A percentile compares a stretch with the other conserved stretches of the same genome.
Evolutionary conservation across 2,888 invertebrate genomes (phyloP).

Genomic region (Proisotoma minuta): DNA sequence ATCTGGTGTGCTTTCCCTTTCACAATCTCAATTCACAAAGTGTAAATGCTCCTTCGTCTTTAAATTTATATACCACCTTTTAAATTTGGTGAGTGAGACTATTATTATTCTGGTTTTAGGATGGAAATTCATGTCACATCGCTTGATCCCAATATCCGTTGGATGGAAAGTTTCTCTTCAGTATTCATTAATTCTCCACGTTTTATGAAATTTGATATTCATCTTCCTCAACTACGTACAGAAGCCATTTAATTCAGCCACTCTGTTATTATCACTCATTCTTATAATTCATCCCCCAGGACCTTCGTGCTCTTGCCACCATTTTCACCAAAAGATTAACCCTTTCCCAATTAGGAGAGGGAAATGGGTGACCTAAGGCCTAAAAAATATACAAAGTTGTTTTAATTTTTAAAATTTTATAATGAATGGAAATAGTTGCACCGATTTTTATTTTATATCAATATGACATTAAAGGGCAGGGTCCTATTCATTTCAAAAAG

Average conservation of each 20-base stretch:
- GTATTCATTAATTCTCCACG: slow-evolving; percentile 16
- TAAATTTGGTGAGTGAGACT: no score
- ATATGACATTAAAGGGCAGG: no score
- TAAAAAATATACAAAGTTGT: not conserved
- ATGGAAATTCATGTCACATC: slow-evolving; percentile 12
- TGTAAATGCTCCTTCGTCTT: no score
- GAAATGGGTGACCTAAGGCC: not conserved
- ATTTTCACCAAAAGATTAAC: not conserved
- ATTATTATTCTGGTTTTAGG: not conserved
- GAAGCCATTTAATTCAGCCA: slow-evolving; percentile 7
- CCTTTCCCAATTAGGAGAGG: no score
- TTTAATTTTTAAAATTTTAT: not conserved
- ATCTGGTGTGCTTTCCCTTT: no score
- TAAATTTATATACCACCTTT: no score
- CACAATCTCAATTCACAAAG: no score
- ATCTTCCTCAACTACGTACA: slow-evolving; percentile 7
- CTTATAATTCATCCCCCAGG: slow-evolving; percentile 10
- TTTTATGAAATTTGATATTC: slow-evolving; percentile 17
- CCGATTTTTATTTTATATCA: no score
- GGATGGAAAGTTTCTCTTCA: not conserved
- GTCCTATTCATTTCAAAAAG: no score
- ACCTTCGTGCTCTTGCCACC: not conserved
- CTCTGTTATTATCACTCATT: slow-evolving; percentile 16
- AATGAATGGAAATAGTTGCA: not conserved
- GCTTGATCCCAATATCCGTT: slow-evolving; percentile 15